phyloP scores from a whole-genome alignment of 2,113 vertebrate species.

The Barbus barbus region DNA sequence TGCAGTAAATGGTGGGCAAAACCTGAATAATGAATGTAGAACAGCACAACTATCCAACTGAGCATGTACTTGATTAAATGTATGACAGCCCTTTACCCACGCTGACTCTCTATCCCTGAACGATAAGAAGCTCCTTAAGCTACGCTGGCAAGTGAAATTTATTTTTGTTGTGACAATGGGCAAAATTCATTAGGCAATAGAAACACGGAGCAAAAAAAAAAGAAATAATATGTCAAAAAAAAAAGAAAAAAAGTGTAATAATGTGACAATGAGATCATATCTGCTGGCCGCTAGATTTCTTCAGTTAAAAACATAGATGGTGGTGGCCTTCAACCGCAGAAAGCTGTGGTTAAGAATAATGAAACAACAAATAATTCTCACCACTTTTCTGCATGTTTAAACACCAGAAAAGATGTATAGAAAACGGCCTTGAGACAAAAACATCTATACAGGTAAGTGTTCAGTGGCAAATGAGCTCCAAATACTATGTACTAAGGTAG shows the following conservation, averaged over 20 bases:
- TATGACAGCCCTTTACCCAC: neutral
- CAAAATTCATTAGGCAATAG: slow-evolving; percentile 21
- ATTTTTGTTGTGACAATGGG: slow-evolving; percentile 5
- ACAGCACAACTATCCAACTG: neutral
- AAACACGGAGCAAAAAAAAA: neutral
- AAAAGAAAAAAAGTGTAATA: neutral
- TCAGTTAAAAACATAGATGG: slow-evolving; percentile 13
- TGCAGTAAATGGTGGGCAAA: slow-evolving; percentile 10
- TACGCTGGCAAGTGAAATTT: neutral
- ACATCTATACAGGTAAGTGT: too few species aligned
- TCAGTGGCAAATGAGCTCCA: too few species aligned
- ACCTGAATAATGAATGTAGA: slow-evolving; percentile 5
- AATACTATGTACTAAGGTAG: too few species aligned
- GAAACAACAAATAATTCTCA: neutral
- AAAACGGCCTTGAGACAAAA: neutral
- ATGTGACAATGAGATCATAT: slow-evolving; percentile 14
- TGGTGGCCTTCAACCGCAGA: neutral
- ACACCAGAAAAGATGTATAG: neutral
- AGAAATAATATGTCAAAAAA: neutral
- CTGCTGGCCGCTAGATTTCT: too few species aligned
- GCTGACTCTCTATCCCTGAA: slow-evolving; percentile 1
- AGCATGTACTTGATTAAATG: slow-evolving; percentile 15
- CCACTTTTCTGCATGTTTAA: slow-evolving; percentile 6
- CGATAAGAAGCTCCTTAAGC: neutral
- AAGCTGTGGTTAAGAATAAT: neutral